Evolutionary conservation across 2,888 invertebrate species (phyloP).

Genomic region (Hyposoter didymator): DNA sequence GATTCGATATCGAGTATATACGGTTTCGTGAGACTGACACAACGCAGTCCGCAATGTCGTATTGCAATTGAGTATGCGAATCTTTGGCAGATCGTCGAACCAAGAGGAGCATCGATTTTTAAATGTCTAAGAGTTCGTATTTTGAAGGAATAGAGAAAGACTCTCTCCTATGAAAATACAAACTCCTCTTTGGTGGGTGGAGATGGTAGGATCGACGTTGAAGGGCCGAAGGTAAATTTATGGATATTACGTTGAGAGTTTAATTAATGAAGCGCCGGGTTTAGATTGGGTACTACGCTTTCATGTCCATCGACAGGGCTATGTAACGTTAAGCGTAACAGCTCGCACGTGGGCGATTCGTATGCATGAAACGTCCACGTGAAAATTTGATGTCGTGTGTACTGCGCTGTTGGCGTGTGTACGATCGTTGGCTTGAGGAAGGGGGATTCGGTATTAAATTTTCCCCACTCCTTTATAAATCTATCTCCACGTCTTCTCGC

Average conservation of each 20-base stretch:
- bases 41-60: background rate
- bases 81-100: background rate
- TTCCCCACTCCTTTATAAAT: constrained; percentile 48
- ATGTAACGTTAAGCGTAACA: constrained; percentile 29
- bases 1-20: background rate
- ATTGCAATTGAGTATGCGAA: background rate
- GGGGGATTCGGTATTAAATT: constrained; percentile 47
- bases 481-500: constrained; percentile 42
- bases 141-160: constrained; percentile 4
- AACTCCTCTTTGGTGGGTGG: no score
- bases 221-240: constrained; percentile 54
- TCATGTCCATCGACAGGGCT: constrained; percentile 29
- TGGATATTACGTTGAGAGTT: constrained; percentile 47
- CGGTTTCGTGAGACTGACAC: background rate
- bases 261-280: constrained; percentile 54
- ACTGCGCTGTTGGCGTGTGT: constrained; percentile 18
- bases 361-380: constrained; percentile 48
- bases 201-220: constrained; percentile 3
- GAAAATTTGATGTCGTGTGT: constrained; percentile 60
- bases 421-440: background rate
- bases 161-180: no score
- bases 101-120: background rate
- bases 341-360: constrained; percentile 45
- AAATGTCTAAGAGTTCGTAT: background rate
- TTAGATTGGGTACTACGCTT: constrained; percentile 37